Evolutionary conservation across 2,888 invertebrate species (phyloP), one percentile per base, ranked within the genome.

Genomic region (Epinotia ramella): DNA sequence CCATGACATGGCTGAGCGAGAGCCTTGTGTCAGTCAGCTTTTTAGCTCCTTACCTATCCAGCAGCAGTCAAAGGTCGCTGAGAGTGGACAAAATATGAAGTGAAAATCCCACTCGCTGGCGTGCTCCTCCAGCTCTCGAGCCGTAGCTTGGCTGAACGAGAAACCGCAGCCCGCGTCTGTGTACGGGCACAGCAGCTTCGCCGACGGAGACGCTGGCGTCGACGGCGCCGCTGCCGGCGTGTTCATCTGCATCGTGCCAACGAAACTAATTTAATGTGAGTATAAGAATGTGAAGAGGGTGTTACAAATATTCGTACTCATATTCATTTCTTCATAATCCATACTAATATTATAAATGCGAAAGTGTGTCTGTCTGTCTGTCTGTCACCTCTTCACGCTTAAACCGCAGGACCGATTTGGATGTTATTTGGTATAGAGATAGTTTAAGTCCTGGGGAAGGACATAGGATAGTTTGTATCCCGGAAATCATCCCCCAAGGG

Each of bases 71-170:
- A 93, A 91, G 5, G 89, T 88, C 33, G 82, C 81, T 0, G 91
- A 90, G 16, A 91, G 81, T 1, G 94, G 93, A 77, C 94, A 94
- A 2, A 87, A 84, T 89, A 93, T 90, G 59, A n/a, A n/a, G n/a
- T n/a, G n/a, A n/a, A n/a, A n/a, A n/a, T 86, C 86, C 46, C 93
- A 94, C 79, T 93, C 92, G 77, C 91, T 91, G n/a, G 91, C 80
- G 80, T 94, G 94, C 12, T 91, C 87, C 2, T 91, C 89, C 28
- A 89, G 60, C 1, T 90, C 87, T 11, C 73, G 59, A 5, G 64
- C 67, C 2, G 63, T 63, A 12, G 60, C 70, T 49, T 84, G 75
- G 20, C 80, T 73, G 87, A 91, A 86, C 3, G 82, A 87, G 78
- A 88, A 91, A 2, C 87, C 83, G 79, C 93, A 94, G 18, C 94